A percentile compares a stretch with the other conserved stretches of the same genome.
Conservation (phyloP, 92 coral and sea anemone species). For the Umimayanthus chanpuru region DNA sequence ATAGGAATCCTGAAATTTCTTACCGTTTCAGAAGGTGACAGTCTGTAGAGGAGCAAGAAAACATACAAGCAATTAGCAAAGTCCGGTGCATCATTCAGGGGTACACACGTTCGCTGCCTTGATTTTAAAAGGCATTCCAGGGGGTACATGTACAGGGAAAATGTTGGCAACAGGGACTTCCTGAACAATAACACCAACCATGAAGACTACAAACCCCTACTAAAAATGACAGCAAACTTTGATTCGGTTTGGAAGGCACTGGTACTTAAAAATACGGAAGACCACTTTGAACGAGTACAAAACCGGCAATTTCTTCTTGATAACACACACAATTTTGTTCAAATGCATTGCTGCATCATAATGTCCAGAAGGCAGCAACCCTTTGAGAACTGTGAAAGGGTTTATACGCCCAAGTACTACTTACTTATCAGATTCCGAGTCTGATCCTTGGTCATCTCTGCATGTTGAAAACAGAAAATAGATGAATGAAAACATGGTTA, state of each 20-base stretch:
- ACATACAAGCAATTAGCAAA: not conserved
- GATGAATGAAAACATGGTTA: not conserved
- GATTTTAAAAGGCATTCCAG: no score
- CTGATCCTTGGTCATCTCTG: constrained; percentile 41
- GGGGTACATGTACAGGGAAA: no score
- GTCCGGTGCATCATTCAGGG: no score
- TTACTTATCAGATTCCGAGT: constrained; percentile 42
- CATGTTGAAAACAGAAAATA: not conserved
- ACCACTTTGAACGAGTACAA: not conserved
- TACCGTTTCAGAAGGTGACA: constrained; percentile 35
- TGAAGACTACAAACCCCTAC: not conserved
- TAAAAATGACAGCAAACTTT: not conserved
- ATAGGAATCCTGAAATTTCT: not conserved
- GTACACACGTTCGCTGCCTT: no score
- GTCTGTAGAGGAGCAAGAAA: constrained; percentile 13
- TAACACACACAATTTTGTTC: no score
- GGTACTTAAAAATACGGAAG: not conserved
- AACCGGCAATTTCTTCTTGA: not conserved
- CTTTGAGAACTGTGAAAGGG: not conserved
- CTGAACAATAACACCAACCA: no score
- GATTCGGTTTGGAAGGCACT: not conserved
- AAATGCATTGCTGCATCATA: not conserved
- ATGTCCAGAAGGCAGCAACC: not conserved
- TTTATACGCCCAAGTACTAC: not conserved
- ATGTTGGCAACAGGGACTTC: no score